Evolutionary conservation across 1,140 invertebrate genomes (phyloP).

Genomic region (Scaptomyza graminum): DNA sequence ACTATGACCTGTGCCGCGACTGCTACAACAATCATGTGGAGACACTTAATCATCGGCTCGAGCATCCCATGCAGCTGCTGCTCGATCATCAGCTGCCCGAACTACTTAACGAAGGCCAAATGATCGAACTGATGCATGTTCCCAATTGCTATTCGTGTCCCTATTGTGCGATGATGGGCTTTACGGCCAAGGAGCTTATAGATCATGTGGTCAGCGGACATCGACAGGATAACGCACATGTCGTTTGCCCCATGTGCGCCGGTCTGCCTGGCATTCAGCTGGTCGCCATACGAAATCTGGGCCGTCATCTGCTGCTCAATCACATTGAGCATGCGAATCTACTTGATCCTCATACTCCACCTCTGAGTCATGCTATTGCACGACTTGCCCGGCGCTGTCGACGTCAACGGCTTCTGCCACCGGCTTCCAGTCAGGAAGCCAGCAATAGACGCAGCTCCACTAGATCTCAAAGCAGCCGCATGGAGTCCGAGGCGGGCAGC

Average conservation of each 20-base stretch:
- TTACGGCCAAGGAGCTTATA: conserved; percentile 59
- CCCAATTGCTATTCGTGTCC: conserved; percentile 66
- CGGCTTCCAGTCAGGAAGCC: not conserved
- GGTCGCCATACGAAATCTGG: conserved; percentile 53
- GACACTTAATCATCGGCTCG: conserved; percentile 40
- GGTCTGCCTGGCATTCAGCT: conserved; percentile 42
- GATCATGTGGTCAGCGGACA: conserved; percentile 54
- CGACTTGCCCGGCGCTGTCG: conserved; percentile 36
- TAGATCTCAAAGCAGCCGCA: not conserved
- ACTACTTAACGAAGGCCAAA: conserved; percentile 22
- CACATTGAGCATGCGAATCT: conserved; percentile 66
- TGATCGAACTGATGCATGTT: conserved; percentile 52
- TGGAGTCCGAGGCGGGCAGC: conserved; percentile 35
- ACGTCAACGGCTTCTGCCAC: conserved; percentile 14
- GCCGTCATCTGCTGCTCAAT: conserved; percentile 55
- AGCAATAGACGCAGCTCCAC: not conserved
- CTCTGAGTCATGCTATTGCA: conserved; percentile 27
- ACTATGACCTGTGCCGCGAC: conserved; percentile 63
- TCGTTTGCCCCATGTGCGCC: conserved; percentile 67
- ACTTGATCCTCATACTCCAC: conserved; percentile 58
- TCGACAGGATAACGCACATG: conserved; percentile 44
- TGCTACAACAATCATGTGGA: conserved; percentile 58
- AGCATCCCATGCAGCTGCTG: conserved; percentile 67
- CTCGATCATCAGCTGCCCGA: conserved; percentile 14
- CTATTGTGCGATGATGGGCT: conserved; percentile 49